These are phyloP conservation scores for Caenorhabditis briggsae DNA, from an alignment of 1,140 invertebrate genomes.

Conservation along the genomic window DNA sequence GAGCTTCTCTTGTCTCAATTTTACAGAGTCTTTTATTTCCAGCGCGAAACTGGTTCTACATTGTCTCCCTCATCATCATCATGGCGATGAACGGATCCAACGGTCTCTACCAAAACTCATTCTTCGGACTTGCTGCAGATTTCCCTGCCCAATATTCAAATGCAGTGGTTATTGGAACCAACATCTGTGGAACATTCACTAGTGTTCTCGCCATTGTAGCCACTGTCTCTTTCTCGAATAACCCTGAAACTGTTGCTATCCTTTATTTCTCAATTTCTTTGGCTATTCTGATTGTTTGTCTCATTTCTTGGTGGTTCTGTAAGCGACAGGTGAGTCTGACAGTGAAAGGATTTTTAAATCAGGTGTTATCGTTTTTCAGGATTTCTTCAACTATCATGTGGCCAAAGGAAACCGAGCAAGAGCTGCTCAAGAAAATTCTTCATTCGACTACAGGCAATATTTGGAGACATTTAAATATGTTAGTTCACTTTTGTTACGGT, in stretches of 20 bases:
- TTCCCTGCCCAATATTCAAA: conserved; percentile 63
- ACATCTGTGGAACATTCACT: conserved; percentile 64
- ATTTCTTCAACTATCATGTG: conserved; percentile 56
- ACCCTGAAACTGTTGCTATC: conserved; percentile 49
- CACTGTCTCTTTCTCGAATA: conserved; percentile 46
- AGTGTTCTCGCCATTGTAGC: conserved; percentile 44
- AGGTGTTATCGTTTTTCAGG: neutral
- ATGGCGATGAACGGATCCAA: conserved; percentile 59
- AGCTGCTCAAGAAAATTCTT: conserved; percentile 3
- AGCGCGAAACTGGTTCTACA: conserved; percentile 51
- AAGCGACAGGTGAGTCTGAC: neutral
- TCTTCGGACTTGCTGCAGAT: conserved; percentile 59
- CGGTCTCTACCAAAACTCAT: conserved; percentile 58
- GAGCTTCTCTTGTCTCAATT: too few species aligned
- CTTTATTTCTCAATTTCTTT: conserved; percentile 61
- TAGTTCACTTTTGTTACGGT: neutral
- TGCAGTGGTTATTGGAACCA: conserved; percentile 60
- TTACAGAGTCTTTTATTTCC: too few species aligned
- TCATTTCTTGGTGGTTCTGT: neutral
- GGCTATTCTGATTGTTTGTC: conserved; percentile 42
- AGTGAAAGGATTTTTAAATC: neutral
- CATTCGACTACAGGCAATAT: conserved; percentile 32
- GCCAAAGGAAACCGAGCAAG: conserved; percentile 25
- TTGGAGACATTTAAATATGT: conserved; percentile 46
- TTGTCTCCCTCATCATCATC: conserved; percentile 40